Base-by-base conservation (phyloP, 2,113 vertebrate genomes). In the Bothrops jararaca region DNA sequence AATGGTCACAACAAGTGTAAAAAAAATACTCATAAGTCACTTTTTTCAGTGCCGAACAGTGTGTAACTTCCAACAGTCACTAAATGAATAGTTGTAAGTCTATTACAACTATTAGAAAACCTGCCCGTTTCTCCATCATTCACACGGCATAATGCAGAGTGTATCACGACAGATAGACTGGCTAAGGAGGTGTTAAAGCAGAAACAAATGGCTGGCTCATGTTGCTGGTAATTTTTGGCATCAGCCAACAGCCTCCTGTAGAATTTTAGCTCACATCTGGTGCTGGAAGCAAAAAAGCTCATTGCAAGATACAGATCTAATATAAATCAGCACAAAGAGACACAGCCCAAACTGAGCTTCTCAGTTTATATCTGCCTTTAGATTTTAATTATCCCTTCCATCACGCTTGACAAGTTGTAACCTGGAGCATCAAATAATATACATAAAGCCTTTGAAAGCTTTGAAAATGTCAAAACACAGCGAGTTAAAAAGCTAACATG, bases 391-490 rank as follows among this genome's bases (percentile, higher is more conserved):
- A 89, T 39, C 89, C 45, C 42, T 87, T 92, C 87, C 54, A 48
- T 95, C 95, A 95, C 93, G 53, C 89, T 56, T 96, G 95, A 94
- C 95, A 96, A 94, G 90, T 92, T 95, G 92, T 94, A 94, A 94
- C 0, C 7, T 0, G 10, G 50, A 90, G n/a, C 91, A 95, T 95
- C 95, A 94, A 90, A 94, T 94, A 95, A 94, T 89, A 91, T 58
- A 74, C 93, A 94, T 87, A 93, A 92, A 91, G 93, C 86, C 95
- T 93, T 10, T 29, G 85, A 95, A 94, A 91, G 87, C 0, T 94
- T 89, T 95, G 91, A 87, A 95, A 95, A 94, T 90, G 95, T 95
- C 96, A 97, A 96, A 95, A 95, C 93, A 96, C 92, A 93, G 92
- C 22, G 58, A 95, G 93, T 95, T 96, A 96, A 96, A 95, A 94